Evolutionary conservation across 2,113 vertebrate genomes (phyloP).

Genomic region (Myrmecophaga tridactyla): DNA sequence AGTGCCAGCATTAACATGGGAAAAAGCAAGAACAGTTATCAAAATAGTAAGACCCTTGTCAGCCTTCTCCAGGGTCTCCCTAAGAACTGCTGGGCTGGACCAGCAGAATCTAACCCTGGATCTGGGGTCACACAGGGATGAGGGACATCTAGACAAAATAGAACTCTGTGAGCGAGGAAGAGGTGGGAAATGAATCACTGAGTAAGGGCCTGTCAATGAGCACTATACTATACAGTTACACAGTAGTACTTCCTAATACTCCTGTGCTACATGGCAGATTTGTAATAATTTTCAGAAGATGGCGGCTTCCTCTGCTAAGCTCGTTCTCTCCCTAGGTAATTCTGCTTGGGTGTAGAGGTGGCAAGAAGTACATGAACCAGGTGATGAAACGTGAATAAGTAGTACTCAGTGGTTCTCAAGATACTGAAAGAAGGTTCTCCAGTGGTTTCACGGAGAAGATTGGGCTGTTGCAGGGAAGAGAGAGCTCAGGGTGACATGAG

Average conservation of each 20-base stretch:
- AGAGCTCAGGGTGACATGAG: neutral
- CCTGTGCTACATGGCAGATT: neutral
- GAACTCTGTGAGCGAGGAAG: neutral
- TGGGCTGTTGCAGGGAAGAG: no score
- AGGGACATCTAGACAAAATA: neutral
- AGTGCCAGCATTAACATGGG: neutral
- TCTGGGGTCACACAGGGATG: no score
- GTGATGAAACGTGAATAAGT: no score
- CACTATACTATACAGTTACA: neutral
- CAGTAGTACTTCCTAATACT: neutral
- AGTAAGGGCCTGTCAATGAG: neutral
- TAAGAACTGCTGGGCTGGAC: neutral
- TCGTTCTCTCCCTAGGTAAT: neutral
- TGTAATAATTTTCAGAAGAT: neutral
- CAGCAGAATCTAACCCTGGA: neutral
- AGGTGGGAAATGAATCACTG: neutral
- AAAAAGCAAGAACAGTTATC: neutral
- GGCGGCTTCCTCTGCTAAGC: neutral
- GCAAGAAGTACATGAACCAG: neutral
- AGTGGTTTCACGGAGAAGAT: fast-evolving
- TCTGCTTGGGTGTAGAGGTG: neutral
- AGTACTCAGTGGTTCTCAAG: no score
- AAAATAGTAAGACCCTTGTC: neutral
- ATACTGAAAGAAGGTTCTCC: neutral
- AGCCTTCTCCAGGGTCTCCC: neutral